Base-by-base conservation (phyloP, 2,888 invertebrate species). In the Gymnocheta viridis region DNA sequence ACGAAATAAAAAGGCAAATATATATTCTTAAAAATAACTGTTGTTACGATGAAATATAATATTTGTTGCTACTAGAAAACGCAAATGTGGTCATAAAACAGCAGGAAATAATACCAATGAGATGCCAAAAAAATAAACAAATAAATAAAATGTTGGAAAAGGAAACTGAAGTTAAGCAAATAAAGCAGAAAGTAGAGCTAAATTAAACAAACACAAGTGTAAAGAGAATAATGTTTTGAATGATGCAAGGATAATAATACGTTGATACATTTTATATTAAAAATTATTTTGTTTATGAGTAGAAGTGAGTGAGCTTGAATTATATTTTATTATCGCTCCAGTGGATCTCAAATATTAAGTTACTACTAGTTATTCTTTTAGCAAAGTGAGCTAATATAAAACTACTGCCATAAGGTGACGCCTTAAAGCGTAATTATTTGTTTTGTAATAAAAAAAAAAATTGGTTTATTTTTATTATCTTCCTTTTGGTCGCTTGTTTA, bases 51-150 rank as follows among this genome's bases (percentile, higher is more conserved):
- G n/a, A n/a, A n/a, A n/a, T n/a, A n/a, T n/a, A n/a, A n/a, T n/a
- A n/a, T n/a, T n/a, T n/a, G n/a, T n/a, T n/a, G n/a, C n/a, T n/a
- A n/a, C n/a, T n/a, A n/a, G n/a, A 24, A 66, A 2, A 22, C 4
- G 19, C 35, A 49, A 22, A 35, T 58, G 19, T 74, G 44, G 54
- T 44, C 54, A 56, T 56, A 44, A 54, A 74, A 29, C 54, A 74
- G 32, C 70, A 44, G 64, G 74, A 60, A 35, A 62, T 35, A 49
- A 62, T 12, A 60, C 14, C 38, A 44, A 47, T 12, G n/a, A 47
- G 24, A 12, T 12, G 49, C 14, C 38, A 44, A 47, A 6, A 10
- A 47, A 17, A 12, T 10, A 69, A 69, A 17, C 17, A 49, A 4
- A 22, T 2, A 10, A 49, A 9, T 47, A 22, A 10, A 49, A 49